A percentile compares a stretch with the other conserved stretches of the same genome.
Evolutionary conservation across 2,113 vertebrate species (phyloP).

Genomic region (Ginglymostoma cirratum): DNA sequence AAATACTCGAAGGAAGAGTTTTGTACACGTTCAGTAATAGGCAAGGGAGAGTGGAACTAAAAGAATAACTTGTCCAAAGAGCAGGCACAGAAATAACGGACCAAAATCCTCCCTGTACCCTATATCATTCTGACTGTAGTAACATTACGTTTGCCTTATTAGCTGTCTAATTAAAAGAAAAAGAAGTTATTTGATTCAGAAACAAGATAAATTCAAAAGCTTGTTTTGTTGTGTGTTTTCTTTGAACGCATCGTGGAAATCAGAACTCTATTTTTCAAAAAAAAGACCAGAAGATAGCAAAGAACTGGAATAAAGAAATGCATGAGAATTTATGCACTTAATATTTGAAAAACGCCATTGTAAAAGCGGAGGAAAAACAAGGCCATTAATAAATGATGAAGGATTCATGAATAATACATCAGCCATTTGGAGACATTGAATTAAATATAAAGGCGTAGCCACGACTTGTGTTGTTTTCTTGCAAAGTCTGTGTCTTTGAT

Average conservation of each 20-base stretch:
- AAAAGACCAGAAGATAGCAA: neutral
- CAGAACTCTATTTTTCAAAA: neutral
- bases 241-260: neutral
- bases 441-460: conserved; percentile 8
- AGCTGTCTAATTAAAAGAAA: neutral
- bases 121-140: neutral
- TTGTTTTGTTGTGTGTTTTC: neutral
- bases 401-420: conserved; percentile 18
- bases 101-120: neutral
- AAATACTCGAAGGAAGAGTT: neutral
- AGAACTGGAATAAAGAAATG: neutral
- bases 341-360: neutral
- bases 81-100: neutral
- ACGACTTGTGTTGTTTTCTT: neutral
- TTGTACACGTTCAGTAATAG: neutral
- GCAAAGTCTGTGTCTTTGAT: neutral
- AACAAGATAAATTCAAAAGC: neutral
- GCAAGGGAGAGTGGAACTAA: neutral
- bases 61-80: neutral
- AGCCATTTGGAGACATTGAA: conserved; percentile 29
- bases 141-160: neutral
- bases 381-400: conserved; percentile 20
- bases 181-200: neutral
- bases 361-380: neutral
- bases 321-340: neutral